A percentile compares a stretch with the other conserved stretches of the same genome.
Evolutionary conservation across 2,113 vertebrate species (phyloP).

Genomic region (Oceanodroma tethys): DNA sequence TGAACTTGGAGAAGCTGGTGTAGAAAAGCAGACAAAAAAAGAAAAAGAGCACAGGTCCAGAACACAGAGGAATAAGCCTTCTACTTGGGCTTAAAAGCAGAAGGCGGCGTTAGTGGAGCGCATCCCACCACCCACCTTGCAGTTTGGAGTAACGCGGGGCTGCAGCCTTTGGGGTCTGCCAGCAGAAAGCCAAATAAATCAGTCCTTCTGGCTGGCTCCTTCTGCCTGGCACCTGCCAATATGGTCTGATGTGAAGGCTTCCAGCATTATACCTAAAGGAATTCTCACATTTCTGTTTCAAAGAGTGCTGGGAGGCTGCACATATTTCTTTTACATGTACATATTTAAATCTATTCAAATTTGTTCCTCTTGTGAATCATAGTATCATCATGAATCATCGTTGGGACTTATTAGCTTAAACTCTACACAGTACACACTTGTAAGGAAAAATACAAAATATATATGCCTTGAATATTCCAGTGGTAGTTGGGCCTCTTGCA

Average conservation of each 20-base stretch:
- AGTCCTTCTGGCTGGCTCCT: background rate
- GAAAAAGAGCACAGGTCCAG: background rate
- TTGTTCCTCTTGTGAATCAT: slow-evolving; percentile 22
- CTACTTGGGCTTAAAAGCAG: background rate
- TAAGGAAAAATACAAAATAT: background rate
- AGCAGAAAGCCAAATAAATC: background rate
- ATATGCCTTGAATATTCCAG: background rate
- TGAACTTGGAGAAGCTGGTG: background rate
- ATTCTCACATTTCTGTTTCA: slow-evolving; percentile 46
- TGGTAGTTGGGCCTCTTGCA: background rate
- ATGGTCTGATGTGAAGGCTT: background rate
- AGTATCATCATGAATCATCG: background rate
- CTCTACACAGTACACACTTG: background rate
- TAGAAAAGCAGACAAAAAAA: background rate
- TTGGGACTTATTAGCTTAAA: background rate
- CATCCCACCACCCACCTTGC: accelerated
- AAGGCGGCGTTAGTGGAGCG: background rate
- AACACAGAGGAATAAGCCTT: background rate
- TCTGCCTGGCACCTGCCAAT: slow-evolving; percentile 1
- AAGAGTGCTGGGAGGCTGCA: background rate
- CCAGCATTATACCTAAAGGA: slow-evolving; percentile 3
- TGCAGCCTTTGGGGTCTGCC: background rate
- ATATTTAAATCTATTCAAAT: slow-evolving; percentile 52
- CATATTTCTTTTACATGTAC: background rate
- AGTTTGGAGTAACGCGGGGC: background rate